These are phyloP conservation scores for Leucophenga maculata DNA, from an alignment of 2,888 invertebrate genomes.

Conservation along the genomic window DNA sequence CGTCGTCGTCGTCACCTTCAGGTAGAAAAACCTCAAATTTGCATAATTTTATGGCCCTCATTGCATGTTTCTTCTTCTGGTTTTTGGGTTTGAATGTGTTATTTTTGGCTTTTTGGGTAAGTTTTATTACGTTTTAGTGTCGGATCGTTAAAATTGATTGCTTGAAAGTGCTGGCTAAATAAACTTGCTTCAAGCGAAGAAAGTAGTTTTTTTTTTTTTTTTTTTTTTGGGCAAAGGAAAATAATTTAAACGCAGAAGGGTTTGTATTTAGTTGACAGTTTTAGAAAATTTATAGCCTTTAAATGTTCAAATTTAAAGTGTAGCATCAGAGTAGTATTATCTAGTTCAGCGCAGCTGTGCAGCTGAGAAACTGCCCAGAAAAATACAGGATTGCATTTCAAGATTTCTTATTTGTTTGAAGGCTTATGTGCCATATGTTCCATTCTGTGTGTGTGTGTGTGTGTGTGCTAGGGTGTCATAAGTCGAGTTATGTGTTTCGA, in stretches of 20 bases:
- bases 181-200: not conserved
- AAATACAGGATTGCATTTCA: too few species aligned
- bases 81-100: conserved; percentile 51
- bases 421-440: too few species aligned
- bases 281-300: conserved; percentile 47
- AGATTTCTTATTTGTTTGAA: too few species aligned
- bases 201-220: conserved; percentile 36
- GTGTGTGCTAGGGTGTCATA: too few species aligned
- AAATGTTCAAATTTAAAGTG: conserved; percentile 28
- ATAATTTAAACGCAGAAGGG: conserved; percentile 41
- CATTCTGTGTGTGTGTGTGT: too few species aligned
- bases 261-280: conserved; percentile 25
- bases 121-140: conserved; percentile 35
- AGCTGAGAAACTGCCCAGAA: conserved; percentile 24
- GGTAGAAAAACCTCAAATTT: conserved; percentile 26
- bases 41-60: conserved; percentile 22
- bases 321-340: too few species aligned
- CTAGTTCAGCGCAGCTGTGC: conserved; percentile 31
- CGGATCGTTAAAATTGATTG: conserved; percentile 40
- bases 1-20: too few species aligned
- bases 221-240: too few species aligned
- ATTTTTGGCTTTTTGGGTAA: conserved; percentile 44
- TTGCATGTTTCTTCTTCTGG: too few species aligned
- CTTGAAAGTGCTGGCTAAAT: conserved; percentile 15
- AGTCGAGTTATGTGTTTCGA: too few species aligned